These are phyloP conservation scores for Herminia tarsipennalis DNA, from an alignment of 2,888 invertebrate species.

Conservation along the genomic window DNA sequence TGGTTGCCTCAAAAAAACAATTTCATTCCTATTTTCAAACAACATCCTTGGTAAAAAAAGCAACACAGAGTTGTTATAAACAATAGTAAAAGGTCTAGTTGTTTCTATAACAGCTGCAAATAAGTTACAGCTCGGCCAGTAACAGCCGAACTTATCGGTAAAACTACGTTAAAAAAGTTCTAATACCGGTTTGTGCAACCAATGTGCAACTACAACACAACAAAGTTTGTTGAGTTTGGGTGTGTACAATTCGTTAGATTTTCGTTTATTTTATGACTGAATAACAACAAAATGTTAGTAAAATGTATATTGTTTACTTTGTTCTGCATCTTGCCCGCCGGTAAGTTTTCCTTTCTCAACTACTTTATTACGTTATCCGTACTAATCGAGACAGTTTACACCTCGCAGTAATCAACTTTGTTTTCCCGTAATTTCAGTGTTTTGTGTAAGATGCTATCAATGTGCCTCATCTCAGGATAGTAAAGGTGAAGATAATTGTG, in stretches of 20 bases:
- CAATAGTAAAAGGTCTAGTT: too few species aligned
- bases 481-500: conserved; percentile 93
- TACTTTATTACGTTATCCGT: neutral
- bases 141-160: too few species aligned
- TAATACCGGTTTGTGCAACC: too few species aligned
- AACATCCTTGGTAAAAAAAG: too few species aligned
- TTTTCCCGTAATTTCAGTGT: conserved; percentile 70
- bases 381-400: neutral
- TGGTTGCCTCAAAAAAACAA: too few species aligned
- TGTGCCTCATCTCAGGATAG: conserved; percentile 94
- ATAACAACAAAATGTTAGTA: conserved; percentile 27
- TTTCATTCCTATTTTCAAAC: too few species aligned
- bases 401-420: neutral
- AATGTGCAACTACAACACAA: too few species aligned
- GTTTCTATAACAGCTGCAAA: too few species aligned
- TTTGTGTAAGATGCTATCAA: conserved; percentile 95
- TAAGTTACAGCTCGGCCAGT: too few species aligned
- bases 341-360: conserved; percentile 15
- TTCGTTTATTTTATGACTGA: conserved; percentile 16
- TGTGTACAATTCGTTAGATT: conserved; percentile 22
- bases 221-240: conserved; percentile 36
- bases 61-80: too few species aligned
- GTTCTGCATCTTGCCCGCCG: conserved; percentile 27
- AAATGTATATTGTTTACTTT: conserved; percentile 22
- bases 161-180: too few species aligned